Conservation (phyloP, 2,797 vertebrate species). For the Sebastes itinus region DNA sequence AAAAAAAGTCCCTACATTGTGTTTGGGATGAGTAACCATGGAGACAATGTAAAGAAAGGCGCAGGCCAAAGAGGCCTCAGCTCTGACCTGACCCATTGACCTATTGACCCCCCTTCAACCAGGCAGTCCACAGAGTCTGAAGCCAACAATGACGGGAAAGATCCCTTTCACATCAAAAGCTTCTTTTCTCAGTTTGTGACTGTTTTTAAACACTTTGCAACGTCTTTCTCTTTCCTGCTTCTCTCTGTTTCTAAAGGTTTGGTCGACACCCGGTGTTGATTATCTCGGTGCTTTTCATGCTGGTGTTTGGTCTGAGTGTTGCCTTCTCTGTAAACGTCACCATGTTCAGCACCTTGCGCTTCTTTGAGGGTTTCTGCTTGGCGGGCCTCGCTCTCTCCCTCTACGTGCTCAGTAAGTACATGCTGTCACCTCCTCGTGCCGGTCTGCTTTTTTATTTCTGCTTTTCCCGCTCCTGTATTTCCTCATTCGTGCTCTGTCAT, state of each 20-base stretch:
- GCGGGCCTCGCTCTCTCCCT: conserved; percentile 94
- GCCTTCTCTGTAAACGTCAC: conserved; percentile 95
- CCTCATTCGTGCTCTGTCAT: not conserved
- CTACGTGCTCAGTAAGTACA: conserved; percentile 93
- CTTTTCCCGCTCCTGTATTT: not conserved
- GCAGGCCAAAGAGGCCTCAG: conserved; percentile 5
- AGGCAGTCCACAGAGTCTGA: conserved; percentile 12
- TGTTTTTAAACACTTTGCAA: not conserved
- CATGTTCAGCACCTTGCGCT: conserved; percentile 98
- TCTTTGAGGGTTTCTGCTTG: conserved; percentile 98
- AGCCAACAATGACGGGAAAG: conserved; percentile 23
- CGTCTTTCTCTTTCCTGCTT: conserved; percentile 11
- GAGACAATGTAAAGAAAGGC: conserved; percentile 64
- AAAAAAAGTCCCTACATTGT: conserved; percentile 57
- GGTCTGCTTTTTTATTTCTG: not conserved
- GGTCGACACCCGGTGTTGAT: conserved; percentile 95
- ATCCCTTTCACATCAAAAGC: conserved; percentile 14
- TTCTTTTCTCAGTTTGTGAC: conserved; percentile 10
- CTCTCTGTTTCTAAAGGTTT: conserved; percentile 81
- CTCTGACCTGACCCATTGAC: conserved; percentile 59
- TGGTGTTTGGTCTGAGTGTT: conserved; percentile 92
- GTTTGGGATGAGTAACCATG: conserved; percentile 58
- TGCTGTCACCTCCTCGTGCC: not conserved
- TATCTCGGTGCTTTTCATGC: conserved; percentile 90
- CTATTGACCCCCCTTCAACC: conserved; percentile 27